Conservation (phyloP, 2,888 invertebrate species). For the Latrodectus hesperus region DNA sequence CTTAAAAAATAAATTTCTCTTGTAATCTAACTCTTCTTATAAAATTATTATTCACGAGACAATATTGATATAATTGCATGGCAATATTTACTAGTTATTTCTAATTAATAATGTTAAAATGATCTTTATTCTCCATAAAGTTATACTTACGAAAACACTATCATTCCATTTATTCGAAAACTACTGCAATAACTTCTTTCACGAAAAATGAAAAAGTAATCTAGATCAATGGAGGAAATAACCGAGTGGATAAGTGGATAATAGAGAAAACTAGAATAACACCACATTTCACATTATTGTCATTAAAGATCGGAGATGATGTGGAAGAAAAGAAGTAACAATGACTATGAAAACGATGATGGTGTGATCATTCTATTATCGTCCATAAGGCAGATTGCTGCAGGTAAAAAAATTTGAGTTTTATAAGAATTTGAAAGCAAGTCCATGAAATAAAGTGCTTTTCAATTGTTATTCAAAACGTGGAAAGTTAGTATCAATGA, state of each 20-base stretch:
- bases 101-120: too few relatives aligned
- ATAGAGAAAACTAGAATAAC: neutral
- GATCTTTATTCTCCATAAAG: too few relatives aligned
- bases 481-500: neutral
- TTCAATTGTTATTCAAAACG: neutral
- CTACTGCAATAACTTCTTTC: neutral
- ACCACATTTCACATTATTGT: constrained; percentile 5
- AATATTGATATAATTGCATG: too few relatives aligned
- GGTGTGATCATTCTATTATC: neutral
- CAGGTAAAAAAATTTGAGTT: neutral
- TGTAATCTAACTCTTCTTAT: too few relatives aligned
- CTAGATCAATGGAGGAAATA: neutral
- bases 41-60: too few relatives aligned
- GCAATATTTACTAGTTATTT: too few relatives aligned
- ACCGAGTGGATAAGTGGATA: constrained; percentile 1
- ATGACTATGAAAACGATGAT: neutral
- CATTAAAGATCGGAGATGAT: neutral
- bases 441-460: neutral
- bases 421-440: neutral
- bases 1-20: too few relatives aligned
- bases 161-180: too few relatives aligned
- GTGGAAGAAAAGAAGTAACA: neutral
- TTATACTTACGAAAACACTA: too few relatives aligned
- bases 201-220: neutral
- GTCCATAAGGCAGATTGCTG: neutral